Evolutionary conservation across 2,113 vertebrate genomes (phyloP), one percentile per base, ranked within the genome.

Genomic region (Mixornis gularis): DNA sequence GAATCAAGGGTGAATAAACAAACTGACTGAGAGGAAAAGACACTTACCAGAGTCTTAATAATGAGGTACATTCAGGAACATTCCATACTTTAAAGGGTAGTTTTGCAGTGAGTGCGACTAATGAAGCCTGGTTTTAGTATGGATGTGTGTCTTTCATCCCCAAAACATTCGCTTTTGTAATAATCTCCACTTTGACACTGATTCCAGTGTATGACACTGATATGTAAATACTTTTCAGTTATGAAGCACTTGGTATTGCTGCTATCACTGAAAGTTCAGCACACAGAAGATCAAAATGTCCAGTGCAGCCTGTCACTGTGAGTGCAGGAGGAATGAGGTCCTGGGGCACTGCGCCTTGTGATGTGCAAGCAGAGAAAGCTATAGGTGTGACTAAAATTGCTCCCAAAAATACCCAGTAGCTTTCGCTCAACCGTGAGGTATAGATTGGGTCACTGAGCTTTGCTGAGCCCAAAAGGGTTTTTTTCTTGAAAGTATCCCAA

Each of bases 1-100:
- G 90, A 95, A 94, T 95, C 93, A 94, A 90, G 84, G 77, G 62
- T 72, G 92, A 93, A 93, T 95, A 95, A 95, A 95, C 90, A 96
- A 94, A 89, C 86, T 94, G 95, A 92, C 94, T 87, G 66, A 79
- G 65, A 89, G 70, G 62, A 92, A 92, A 92, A 94, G 93, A 95
- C 86, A 94, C 77, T 92, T 94, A 95, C 89, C 95, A 96, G 95
- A 94, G 83, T 58, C 87, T 93, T 94, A 92, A 94, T 90, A 95
- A 92, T 40, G 89, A 92, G 73, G 41, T 84, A 89, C 53, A 43
- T 72, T 86, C 72, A 85, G 80, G 55, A 95, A 41, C 65, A 90
- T 89, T 86, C 86, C 86, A 72, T 55, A 72, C 79, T 87, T 90
- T 89, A 89, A 94, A 90, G 87, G 32, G 51, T 69, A 84, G 65